phyloP scores from a whole-genome alignment of 2,797 vertebrate species.

The Balearica regulorum region DNA sequence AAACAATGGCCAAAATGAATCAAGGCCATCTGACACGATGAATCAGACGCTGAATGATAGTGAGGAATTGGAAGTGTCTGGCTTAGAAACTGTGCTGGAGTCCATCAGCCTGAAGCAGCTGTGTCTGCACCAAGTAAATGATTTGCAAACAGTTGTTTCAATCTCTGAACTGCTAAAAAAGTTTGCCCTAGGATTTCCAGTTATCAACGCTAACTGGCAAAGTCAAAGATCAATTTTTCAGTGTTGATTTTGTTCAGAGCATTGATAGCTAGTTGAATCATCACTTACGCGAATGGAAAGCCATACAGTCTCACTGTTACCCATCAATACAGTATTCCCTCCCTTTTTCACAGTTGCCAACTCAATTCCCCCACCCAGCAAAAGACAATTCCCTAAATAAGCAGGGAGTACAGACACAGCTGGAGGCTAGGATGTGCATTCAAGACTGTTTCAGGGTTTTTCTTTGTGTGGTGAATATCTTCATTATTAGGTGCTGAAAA shows the following conservation, averaged over 20 bases:
- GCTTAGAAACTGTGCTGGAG: background rate
- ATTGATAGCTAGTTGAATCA: background rate
- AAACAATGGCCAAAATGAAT: slow-evolving; percentile 37
- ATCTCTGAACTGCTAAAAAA: background rate
- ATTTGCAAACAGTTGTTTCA: background rate
- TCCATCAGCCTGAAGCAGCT: background rate
- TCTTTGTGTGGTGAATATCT: background rate
- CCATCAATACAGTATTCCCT: background rate
- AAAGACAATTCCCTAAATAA: slow-evolving; percentile 12
- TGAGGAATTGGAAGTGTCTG: background rate
- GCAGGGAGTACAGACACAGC: background rate
- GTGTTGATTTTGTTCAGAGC: background rate
- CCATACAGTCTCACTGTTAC: background rate
- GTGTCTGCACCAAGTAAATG: background rate
- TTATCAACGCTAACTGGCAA: background rate
- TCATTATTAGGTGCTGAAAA: background rate
- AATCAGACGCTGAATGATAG: background rate
- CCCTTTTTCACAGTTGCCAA: background rate
- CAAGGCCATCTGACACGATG: slow-evolving; percentile 25
- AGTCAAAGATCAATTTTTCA: slow-evolving; percentile 6
- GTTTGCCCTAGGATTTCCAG: slow-evolving; percentile 8
- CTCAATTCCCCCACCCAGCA: background rate
- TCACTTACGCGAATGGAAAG: background rate
- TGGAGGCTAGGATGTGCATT: background rate
- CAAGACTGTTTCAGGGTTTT: background rate